Percentiles rank a stretch among this genome's conserved stretches.
Conservation (phyloP, 37 sponge, comb jelly and placozoan genomes). For the Halichondria panicea region DNA sequence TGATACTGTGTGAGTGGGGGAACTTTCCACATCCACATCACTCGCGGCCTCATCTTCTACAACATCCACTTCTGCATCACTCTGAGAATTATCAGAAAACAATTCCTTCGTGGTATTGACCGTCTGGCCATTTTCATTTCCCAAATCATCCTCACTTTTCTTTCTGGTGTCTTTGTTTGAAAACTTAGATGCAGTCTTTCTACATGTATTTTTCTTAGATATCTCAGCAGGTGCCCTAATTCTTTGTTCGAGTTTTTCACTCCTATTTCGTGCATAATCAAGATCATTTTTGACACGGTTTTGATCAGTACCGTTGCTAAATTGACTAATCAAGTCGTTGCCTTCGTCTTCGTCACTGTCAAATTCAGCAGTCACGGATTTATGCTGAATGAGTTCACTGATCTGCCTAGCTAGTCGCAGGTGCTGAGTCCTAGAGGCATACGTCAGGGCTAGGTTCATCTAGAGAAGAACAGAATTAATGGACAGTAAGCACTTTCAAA, state of each 20-base stretch:
- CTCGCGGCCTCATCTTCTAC: conserved; percentile 15
- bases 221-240: neutral
- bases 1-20: neutral
- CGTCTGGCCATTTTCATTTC: neutral
- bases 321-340: neutral
- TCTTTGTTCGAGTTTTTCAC: neutral
- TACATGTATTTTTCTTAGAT: neutral
- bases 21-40: conserved; percentile 15
- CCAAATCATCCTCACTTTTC: neutral
- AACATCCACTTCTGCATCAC: neutral
- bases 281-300: neutral
- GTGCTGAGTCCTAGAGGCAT: conserved; percentile 56
- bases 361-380: neutral
- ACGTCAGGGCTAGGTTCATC: conserved; percentile 71
- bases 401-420: conserved; percentile 50
- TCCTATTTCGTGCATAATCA: neutral
- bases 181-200: too few species aligned
- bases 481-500: neutral
- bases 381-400: conserved; percentile 58
- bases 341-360: conserved; percentile 24
- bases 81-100: conserved; percentile 21
- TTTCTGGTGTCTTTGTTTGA: too few species aligned
- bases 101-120: conserved; percentile 58
- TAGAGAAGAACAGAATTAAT: neutral
- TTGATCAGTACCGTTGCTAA: neutral